phyloP scores from a whole-genome alignment of 1,140 invertebrate species.

The Euwallacea fornicatus region DNA sequence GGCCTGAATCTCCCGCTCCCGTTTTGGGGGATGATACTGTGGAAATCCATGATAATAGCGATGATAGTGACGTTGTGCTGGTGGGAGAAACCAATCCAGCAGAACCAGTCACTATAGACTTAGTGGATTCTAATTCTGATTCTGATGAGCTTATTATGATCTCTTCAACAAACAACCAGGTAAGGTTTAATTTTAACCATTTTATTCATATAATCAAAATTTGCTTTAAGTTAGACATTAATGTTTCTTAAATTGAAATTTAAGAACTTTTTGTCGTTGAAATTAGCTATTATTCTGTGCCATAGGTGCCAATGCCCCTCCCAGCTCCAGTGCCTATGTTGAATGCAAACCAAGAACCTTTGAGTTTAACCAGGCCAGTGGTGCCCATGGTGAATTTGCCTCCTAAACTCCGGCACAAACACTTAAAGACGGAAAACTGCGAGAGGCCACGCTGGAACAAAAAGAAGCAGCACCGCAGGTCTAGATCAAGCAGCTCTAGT shows the following conservation, averaged over 20 bases:
- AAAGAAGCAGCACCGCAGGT: slow-evolving; percentile 31
- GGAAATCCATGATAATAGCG: slow-evolving; percentile 38
- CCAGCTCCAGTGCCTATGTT: slow-evolving; percentile 1
- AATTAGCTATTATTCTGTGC: background rate
- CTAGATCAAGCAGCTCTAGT: slow-evolving; percentile 30
- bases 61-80: slow-evolving; percentile 49
- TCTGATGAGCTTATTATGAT: slow-evolving; percentile 44
- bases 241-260: too few relatives aligned
- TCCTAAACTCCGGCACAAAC: slow-evolving; percentile 46
- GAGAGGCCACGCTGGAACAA: slow-evolving; percentile 18
- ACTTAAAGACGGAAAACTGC: background rate
- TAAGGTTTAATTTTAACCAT: background rate
- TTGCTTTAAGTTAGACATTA: too few relatives aligned
- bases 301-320: slow-evolving; percentile 18
- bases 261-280: background rate
- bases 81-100: slow-evolving; percentile 36
- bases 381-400: slow-evolving; percentile 32
- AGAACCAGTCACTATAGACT: slow-evolving; percentile 44
- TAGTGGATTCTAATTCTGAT: slow-evolving; percentile 44
- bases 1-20: slow-evolving; percentile 36
- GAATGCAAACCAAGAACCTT: too few relatives aligned
- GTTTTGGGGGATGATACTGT: slow-evolving; percentile 36
- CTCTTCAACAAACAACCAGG: slow-evolving; percentile 16
- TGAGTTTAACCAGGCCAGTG: background rate
- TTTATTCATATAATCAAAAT: too few relatives aligned